Base-by-base conservation (phyloP, 2,888 invertebrate genomes). In the Metellina segmentata region DNA sequence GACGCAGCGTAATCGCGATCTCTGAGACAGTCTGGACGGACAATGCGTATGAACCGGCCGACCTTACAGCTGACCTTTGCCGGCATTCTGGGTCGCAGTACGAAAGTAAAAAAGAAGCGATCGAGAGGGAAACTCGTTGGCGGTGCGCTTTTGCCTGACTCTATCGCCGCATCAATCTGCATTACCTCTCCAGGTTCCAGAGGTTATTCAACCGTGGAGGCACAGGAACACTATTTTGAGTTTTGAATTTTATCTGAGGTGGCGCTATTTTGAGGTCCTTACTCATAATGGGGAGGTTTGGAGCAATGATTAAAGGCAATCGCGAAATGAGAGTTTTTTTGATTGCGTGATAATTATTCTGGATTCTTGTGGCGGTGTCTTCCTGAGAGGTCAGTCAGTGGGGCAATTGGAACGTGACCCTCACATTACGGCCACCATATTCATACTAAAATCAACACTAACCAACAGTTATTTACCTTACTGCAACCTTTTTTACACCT, bases 11-110 rank as follows among this genome's bases (percentile, higher is more conserved):
- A 34, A 34, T 34, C 34, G 34, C 34, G 34, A 34, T 34, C 34
- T 34, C 34, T 34, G 53, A 61, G 34, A 13, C 49, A 49, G 13
- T 34, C 34, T 34, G 34, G 34, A 11, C 7, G 61, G 34, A 79
- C 79, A 61, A 61, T 79, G 20, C 61, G 7, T 61, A 11, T 48
- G 83, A 83, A 52, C 74, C 77, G 13, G 81, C 49, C 72, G 87
- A 81, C 72, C 87, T 72, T 49, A 61, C 13, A 69, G 11, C 53
- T 61, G 88, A 88, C 81, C 88, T 88, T 88, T 82, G 34, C 8
- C 16, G 70, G 49, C 53, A 88, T 88, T 88, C 81, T 88, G 81
- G 81, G 88, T 81, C 88, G 69, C 51, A n/a, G n/a, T 72, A 81
- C 81, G 71, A 78, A 81, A 79, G 79, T 78, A 78, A 81, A 61